phyloP scores from a whole-genome alignment of 2,113 vertebrate species.

The Suricata suricatta region DNA sequence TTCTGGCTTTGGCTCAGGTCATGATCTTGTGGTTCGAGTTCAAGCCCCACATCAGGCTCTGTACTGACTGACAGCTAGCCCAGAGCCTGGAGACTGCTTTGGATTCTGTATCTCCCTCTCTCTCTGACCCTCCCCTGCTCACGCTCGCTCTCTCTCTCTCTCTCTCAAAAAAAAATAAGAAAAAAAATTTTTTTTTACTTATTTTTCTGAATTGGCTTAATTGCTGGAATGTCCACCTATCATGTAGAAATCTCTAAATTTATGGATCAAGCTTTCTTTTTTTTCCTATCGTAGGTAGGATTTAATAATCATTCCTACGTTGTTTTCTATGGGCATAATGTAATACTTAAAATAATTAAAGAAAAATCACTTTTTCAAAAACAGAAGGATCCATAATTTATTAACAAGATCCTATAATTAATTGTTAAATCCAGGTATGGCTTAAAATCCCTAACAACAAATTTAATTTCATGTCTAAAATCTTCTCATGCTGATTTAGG shows the following conservation, averaged over 20 bases:
- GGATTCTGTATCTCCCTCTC: too few relatives aligned
- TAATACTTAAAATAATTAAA: slow-evolving; percentile 28
- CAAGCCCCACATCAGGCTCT: too few relatives aligned
- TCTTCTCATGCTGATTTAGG: slow-evolving; percentile 9
- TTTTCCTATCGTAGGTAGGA: not conserved
- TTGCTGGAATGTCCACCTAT: not conserved
- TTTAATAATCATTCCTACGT: not conserved
- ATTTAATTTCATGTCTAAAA: slow-evolving; percentile 22
- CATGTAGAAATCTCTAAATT: not conserved
- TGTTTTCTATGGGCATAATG: not conserved
- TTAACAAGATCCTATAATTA: slow-evolving; percentile 15
- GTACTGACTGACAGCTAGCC: too few relatives aligned
- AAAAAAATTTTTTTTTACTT: not conserved
- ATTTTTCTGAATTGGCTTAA: slow-evolving; percentile 7
- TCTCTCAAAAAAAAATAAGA: too few relatives aligned
- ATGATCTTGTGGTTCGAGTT: too few relatives aligned
- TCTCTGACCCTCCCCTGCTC: too few relatives aligned
- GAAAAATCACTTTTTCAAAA: not conserved
- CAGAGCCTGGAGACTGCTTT: too few relatives aligned
- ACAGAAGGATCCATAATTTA: not conserved
- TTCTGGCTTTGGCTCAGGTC: too few relatives aligned
- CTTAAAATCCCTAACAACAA: slow-evolving; percentile 26
- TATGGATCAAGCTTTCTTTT: not conserved
- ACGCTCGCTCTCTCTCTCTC: too few relatives aligned
- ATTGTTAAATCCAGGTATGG: not conserved